Percentiles rank a stretch among this genome's conserved stretches.
Conservation (phyloP, 2,888 invertebrate genomes). For the Sympetrum striolatum region DNA sequence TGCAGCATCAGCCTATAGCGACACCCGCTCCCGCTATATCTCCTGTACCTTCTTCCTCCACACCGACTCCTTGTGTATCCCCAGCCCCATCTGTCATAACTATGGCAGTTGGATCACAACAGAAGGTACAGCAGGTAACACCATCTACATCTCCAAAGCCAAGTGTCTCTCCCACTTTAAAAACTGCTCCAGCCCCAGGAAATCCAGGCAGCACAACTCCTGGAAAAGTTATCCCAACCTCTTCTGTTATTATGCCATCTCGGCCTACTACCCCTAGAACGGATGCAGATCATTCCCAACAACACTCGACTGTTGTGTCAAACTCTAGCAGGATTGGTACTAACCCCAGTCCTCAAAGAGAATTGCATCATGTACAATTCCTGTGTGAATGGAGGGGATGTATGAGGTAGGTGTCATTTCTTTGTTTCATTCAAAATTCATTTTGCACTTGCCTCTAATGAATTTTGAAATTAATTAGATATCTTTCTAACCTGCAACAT, state of each 20-base stretch:
- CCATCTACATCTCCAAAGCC: slow-evolving; percentile 44
- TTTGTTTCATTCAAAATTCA: no score
- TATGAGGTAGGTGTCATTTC: slow-evolving; percentile 61
- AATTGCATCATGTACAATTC: slow-evolving; percentile 51
- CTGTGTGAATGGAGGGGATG: slow-evolving; percentile 96
- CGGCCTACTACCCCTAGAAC: slow-evolving; percentile 33
- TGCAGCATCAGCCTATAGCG: slow-evolving; percentile 17
- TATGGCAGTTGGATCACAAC: slow-evolving; percentile 27
- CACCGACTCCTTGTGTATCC: slow-evolving; percentile 13
- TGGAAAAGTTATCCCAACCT: not conserved
- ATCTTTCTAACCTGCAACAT: no score
- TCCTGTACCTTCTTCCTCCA: slow-evolving; percentile 16
- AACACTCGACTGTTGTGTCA: slow-evolving; percentile 38
- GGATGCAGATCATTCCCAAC: slow-evolving; percentile 48
- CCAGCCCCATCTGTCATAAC: slow-evolving; percentile 19
- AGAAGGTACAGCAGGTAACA: slow-evolving; percentile 10
- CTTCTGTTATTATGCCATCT: slow-evolving; percentile 23
- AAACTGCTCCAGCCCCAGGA: not conserved
- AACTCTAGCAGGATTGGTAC: slow-evolving; percentile 34
- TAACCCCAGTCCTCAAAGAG: slow-evolving; percentile 42
- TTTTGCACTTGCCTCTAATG: no score
- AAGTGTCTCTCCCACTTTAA: slow-evolving; percentile 20
- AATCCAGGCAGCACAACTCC: not conserved
- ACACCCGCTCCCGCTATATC: slow-evolving; percentile 15
- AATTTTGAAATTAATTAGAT: no score